Evolutionary conservation across 2,113 vertebrate genomes (phyloP), one percentile per base, ranked within the genome.

Genomic region (Motacilla alba): DNA sequence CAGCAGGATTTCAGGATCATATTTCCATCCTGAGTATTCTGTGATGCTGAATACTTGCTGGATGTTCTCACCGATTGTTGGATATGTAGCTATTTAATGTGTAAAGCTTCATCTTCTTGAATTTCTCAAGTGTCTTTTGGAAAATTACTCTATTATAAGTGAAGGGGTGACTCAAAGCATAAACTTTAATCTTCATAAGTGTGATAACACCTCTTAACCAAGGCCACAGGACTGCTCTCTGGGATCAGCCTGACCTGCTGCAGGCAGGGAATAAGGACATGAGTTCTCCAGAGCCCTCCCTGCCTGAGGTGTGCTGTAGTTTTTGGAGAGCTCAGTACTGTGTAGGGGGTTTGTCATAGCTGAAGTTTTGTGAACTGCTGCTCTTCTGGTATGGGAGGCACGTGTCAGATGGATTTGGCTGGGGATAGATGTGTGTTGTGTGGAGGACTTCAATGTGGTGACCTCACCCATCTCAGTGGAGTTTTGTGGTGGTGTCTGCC

Each of bases 261-360:
- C 23, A 59, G 55, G 11, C 49, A 30, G 72, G 37, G 30, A 83
- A 23, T 13, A 16, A 64, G 53, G 55, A 53, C 31, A 4, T 7
- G 24, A 69, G 22, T 66, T 87, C 52, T 92, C 31, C 41, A 14
- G 20, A 72, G 50, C 60, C 64, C 17, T 59, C 60, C 64, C 17
- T 59, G 43, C 4, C 69, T 87, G 85, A 72, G 52, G 23, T 6
- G 15, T 47, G 41, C 44, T 84, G 5, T 52, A 6, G 30, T 44
- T 95, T 95, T 17, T 59, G 33, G 58, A 64, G 75, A 59, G 33
- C 18, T 74, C 69, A 37, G 2, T 55, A 2, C 37, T 53, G 1
- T 21, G 8, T 0, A 30, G 10, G 7, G 7, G 0, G 5, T 77
- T 80, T 73, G 59, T 56, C 27, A 27, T 4, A 37, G n/a, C 30